phyloP scores from a whole-genome alignment of 2,888 invertebrate species.

The Boloria selene region DNA sequence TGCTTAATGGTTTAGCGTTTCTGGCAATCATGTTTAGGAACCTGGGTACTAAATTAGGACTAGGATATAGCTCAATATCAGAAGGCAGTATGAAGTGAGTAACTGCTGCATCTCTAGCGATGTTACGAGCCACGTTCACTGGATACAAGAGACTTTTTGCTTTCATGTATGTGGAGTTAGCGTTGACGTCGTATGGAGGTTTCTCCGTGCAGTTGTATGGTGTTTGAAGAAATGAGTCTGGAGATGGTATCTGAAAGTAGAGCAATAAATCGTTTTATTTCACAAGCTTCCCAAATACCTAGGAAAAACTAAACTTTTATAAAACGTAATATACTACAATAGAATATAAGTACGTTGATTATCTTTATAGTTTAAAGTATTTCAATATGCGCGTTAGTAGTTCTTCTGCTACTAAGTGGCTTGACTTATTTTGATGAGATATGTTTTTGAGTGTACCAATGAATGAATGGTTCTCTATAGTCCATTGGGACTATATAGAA shows the following conservation, averaged over 20 bases:
- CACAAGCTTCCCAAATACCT: not conserved
- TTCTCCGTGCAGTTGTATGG: constrained; percentile 87
- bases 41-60: constrained; percentile 88
- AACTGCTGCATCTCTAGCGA: constrained; percentile 91
- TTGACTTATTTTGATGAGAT: no score
- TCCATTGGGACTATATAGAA: no score
- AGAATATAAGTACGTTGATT: no score
- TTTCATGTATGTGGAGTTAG: constrained; percentile 88
- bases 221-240: constrained; percentile 82
- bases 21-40: constrained; percentile 93
- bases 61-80: constrained; percentile 95
- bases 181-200: constrained; percentile 86
- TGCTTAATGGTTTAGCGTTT: constrained; percentile 85
- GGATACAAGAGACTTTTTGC: constrained; percentile 92
- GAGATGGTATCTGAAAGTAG: constrained; percentile 84
- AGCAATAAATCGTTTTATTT: constrained; percentile 10
- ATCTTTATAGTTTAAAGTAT: no score
- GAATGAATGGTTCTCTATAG: no score
- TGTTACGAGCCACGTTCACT: constrained; percentile 94
- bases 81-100: constrained; percentile 93
- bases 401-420: no score
- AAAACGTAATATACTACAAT: no score
- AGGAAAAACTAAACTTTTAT: no score
- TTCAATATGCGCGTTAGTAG: no score
- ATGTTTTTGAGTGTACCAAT: no score